Conservation (phyloP, 2,797 vertebrate genomes). For the Arctocebus calabarensis region DNA sequence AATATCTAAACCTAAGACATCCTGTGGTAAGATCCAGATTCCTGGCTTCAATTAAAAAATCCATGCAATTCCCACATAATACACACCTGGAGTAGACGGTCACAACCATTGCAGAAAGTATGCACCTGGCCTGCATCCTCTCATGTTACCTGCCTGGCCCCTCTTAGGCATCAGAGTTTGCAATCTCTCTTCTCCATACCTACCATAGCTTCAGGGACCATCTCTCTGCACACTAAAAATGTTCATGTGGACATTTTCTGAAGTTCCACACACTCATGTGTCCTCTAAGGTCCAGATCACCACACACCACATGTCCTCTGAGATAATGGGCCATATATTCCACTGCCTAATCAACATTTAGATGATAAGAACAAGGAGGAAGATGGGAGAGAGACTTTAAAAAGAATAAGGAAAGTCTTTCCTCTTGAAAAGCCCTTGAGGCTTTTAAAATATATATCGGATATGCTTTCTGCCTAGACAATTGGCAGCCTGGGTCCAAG, state of each 20-base stretch:
- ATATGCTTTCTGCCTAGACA: not conserved
- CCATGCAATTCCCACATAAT: not conserved
- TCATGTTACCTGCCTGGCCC: not conserved
- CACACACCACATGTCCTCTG: not conserved
- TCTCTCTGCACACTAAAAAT: not conserved
- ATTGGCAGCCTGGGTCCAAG: not conserved
- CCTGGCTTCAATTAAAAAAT: constrained; percentile 21
- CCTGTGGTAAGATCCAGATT: constrained; percentile 38
- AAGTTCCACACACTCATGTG: not conserved
- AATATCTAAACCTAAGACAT: constrained; percentile 48
- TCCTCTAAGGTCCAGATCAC: not conserved
- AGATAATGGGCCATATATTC: not conserved
- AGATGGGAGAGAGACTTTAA: not conserved
- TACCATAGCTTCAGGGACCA: not conserved
- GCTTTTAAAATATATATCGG: constrained; percentile 38
- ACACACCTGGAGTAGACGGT: not conserved
- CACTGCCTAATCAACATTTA: not conserved
- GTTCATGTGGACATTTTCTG: not conserved
- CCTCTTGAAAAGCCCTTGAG: not conserved
- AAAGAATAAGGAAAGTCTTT: not conserved
- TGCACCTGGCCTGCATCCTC: not conserved
- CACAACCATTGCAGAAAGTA: not conserved
- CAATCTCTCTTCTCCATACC: not conserved
- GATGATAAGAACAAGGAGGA: not conserved
- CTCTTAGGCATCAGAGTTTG: not conserved